Evolutionary conservation across 2,888 invertebrate species (phyloP), one percentile per base, ranked within the genome.

Genomic region (Carabus problematicus): DNA sequence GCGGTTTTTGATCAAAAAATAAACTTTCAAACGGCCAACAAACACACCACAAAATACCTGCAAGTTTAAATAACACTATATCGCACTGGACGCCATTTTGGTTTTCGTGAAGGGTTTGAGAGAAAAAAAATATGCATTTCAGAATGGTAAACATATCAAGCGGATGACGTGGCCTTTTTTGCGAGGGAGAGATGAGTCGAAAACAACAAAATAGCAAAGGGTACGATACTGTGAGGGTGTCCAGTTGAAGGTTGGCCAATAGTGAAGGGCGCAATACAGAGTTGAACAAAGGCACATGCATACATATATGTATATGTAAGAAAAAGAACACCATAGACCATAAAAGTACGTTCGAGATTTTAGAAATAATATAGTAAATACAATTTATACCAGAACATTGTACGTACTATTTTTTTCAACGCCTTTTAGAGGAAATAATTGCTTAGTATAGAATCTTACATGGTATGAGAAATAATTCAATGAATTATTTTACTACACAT

Each of bases 161-260:
- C 64, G 56, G 68, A 68, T 68, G 68, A 68, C 68, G 68, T 68
- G 61, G 68, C 43, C 47, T 68, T 68, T 68, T 61, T 68, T 60
- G 54, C 52, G 18, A 52, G 52, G 16, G n/a, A 45, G 16, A 52
- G 52, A 52, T 29, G 29, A 2, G 39, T 45, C 8, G 43, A 61
- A 68, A 64, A 64, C 64, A 64, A 68, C 68, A 67, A 67, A 67
- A 67, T 60, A 52, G 68, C 66, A 66, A 68, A 61, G 68, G 61
- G 68, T 61, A 45, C 45, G 45, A 18, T 41, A 41, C 18, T 63
- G 64, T 40, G 75, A 76, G 78, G 78, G 79, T 77, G 76, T 76
- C 76, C 76, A 73, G 75, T 42, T 74, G 29, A 73, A 72, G 75
- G 75, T 73, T 75, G 75, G 76, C 78, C 78, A 78, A 78, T 77